These are phyloP conservation scores for Callipepla californica DNA, from an alignment of 2,113 vertebrate genomes.

Conservation along the genomic window DNA sequence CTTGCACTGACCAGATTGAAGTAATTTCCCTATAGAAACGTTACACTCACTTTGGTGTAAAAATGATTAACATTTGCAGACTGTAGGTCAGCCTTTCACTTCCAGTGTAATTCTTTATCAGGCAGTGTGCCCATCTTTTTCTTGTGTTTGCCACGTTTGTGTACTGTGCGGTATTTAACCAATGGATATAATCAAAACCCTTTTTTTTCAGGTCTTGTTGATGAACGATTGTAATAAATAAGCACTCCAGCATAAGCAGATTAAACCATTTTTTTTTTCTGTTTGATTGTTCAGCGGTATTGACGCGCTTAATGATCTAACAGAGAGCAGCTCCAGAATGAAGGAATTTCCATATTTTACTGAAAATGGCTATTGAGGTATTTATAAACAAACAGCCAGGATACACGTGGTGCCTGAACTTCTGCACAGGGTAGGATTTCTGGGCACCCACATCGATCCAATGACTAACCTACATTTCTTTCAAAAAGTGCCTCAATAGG, in stretches of 20 bases:
- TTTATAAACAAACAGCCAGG: slow-evolving; percentile 58
- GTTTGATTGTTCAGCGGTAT: slow-evolving; percentile 77
- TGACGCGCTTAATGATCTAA: slow-evolving; percentile 79
- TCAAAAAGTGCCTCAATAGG: slow-evolving; percentile 53
- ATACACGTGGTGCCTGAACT: slow-evolving; percentile 22
- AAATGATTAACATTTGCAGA: slow-evolving; percentile 92
- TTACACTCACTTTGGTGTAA: slow-evolving; percentile 89
- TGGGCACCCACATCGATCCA: slow-evolving; percentile 28
- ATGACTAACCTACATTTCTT: slow-evolving; percentile 35
- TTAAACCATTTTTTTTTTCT: slow-evolving; percentile 54
- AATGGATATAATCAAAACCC: slow-evolving; percentile 60
- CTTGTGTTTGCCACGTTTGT: slow-evolving; percentile 62
- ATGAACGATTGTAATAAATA: slow-evolving; percentile 75
- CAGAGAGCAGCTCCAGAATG: slow-evolving; percentile 63
- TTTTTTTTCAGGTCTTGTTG: slow-evolving; percentile 56
- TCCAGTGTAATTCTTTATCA: slow-evolving; percentile 79
- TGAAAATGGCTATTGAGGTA: slow-evolving; percentile 45
- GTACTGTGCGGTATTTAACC: slow-evolving; percentile 65
- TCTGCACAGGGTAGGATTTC: neutral
- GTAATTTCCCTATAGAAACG: slow-evolving; percentile 91
- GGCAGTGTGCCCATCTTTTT: slow-evolving; percentile 77
- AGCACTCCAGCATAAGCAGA: slow-evolving; percentile 70
- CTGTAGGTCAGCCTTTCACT: slow-evolving; percentile 84
- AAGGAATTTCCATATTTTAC: slow-evolving; percentile 75
- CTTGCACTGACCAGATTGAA: slow-evolving; percentile 91